Percentiles rank a stretch among this genome's conserved stretches.
Conservation (phyloP, 2,797 vertebrate genomes). For the Thaleichthys pacificus region DNA sequence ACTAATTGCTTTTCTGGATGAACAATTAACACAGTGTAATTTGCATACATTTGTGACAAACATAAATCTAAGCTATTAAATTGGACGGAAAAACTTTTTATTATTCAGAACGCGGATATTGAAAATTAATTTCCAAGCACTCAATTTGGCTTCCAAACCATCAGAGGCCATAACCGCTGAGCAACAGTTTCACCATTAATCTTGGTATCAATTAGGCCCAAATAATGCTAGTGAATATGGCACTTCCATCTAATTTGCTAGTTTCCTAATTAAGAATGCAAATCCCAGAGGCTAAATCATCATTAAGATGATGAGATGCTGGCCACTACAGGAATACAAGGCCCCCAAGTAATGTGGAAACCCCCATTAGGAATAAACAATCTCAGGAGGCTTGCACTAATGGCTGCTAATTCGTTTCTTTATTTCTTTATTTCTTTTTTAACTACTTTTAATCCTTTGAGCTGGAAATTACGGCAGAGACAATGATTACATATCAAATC, state of each 20-base stretch:
- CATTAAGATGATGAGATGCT: constrained; percentile 12
- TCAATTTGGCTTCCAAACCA: constrained; percentile 23
- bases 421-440: too few species aligned
- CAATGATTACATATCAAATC: too few species aligned
- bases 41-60: constrained; percentile 47
- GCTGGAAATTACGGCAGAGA: too few species aligned
- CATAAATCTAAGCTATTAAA: constrained; percentile 22
- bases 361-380: too few species aligned
- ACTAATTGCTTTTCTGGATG: constrained; percentile 40
- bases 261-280: constrained; percentile 28
- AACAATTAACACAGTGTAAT: constrained; percentile 44
- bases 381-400: too few species aligned
- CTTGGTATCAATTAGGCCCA: constrained; percentile 38
- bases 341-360: background rate
- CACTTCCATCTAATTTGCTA: constrained; percentile 28
- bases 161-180: constrained; percentile 9
- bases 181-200: constrained; percentile 40
- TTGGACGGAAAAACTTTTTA: background rate
- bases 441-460: too few species aligned
- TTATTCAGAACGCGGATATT: constrained; percentile 2
- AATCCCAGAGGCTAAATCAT: background rate
- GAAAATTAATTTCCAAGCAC: constrained; percentile 37
- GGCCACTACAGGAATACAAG: background rate
- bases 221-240: constrained; percentile 30
- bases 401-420: background rate